phyloP scores from a whole-genome alignment of 1,140 invertebrate genomes.

The Heliconius hermathena region DNA sequence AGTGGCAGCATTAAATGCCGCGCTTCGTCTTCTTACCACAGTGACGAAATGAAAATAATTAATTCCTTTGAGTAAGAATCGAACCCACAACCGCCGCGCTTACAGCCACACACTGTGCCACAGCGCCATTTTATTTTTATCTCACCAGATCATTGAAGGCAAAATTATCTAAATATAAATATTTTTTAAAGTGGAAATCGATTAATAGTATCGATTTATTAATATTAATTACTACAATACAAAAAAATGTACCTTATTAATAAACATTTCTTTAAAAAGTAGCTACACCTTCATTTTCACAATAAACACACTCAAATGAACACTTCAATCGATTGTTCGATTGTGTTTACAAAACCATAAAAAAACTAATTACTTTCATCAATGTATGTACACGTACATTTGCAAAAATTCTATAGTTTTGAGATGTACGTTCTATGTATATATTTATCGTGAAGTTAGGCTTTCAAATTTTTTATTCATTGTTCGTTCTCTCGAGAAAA shows the following conservation, averaged over 20 bases:
- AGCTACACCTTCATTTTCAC: background rate
- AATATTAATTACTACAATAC: background rate
- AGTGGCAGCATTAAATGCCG: no score
- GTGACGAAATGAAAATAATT: no score
- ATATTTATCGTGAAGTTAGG: no score
- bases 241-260: background rate
- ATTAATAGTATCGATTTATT: background rate
- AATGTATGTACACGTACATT: background rate
- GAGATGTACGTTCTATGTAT: background rate
- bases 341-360: conserved; percentile 6
- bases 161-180: background rate
- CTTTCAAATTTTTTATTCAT: no score
- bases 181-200: background rate
- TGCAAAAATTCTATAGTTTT: background rate
- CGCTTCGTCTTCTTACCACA: no score
- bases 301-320: background rate
- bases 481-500: no score
- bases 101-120: no score
- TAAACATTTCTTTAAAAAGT: background rate
- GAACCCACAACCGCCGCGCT: no score
- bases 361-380: background rate
- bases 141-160: no score
- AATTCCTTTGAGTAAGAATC: no score
- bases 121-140: no score
- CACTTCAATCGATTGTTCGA: background rate